phyloP scores from a whole-genome alignment of 2,888 invertebrate genomes.

The Cosmorhoe ocellata region DNA sequence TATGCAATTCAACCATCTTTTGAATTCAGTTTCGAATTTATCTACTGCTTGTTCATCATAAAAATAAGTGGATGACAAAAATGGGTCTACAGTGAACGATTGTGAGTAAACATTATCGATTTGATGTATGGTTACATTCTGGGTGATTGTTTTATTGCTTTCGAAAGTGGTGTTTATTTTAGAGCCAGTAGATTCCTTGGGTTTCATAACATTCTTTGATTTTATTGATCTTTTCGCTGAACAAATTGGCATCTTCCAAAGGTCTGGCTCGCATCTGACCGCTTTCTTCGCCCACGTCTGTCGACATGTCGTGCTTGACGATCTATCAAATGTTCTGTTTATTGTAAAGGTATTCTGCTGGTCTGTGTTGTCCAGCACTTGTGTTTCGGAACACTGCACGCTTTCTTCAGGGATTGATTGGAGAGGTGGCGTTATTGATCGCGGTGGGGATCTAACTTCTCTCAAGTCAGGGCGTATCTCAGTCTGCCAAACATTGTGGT shows the following conservation, averaged over 20 bases:
- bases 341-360: constrained; percentile 67
- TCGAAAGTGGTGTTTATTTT: constrained; percentile 54
- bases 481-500: constrained; percentile 66
- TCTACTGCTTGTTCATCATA: constrained; percentile 86
- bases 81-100: constrained; percentile 85
- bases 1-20: constrained; percentile 90
- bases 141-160: constrained; percentile 69
- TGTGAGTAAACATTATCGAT: constrained; percentile 72
- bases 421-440: constrained; percentile 67
- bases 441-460: constrained; percentile 59
- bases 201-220: constrained; percentile 44
- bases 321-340: constrained; percentile 67
- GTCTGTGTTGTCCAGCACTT: constrained; percentile 56
- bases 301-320: constrained; percentile 43
- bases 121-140: constrained; percentile 64
- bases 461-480: constrained; percentile 43
- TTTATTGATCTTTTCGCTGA: constrained; percentile 53
- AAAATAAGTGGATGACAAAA: constrained; percentile 84
- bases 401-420: constrained; percentile 79
- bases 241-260: constrained; percentile 66
- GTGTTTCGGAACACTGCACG: constrained; percentile 59
- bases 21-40: constrained; percentile 87
- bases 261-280: constrained; percentile 59
- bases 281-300: constrained; percentile 71
- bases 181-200: constrained; percentile 44